A percentile compares a stretch with the other conserved stretches of the same genome.
These are phyloP conservation scores for Papilio machaon DNA, from an alignment of 1,140 invertebrate species.

Conservation along the genomic window DNA sequence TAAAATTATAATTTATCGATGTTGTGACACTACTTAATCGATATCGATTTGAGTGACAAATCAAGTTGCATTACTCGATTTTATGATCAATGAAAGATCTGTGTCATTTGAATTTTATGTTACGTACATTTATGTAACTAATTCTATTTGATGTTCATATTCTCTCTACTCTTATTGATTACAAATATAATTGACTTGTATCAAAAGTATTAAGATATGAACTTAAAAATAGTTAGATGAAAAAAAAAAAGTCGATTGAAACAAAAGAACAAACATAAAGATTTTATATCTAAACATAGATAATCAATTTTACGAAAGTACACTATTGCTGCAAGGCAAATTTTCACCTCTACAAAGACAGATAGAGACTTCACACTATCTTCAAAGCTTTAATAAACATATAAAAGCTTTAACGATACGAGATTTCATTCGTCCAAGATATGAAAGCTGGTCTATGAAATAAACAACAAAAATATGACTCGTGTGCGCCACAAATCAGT, in stretches of 20 bases:
- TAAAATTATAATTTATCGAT: conserved; percentile 38
- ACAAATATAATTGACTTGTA: no score
- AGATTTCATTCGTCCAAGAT: conserved; percentile 26
- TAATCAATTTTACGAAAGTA: background rate
- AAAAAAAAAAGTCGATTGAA: background rate
- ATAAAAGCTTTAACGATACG: conserved; percentile 26
- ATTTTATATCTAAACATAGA: background rate
- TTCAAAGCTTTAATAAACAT: conserved; percentile 13
- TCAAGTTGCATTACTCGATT: conserved; percentile 38
- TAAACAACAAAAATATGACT: conserved; percentile 35
- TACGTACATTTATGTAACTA: background rate
- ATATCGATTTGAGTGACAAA: conserved; percentile 16
- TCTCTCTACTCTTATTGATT: background rate
- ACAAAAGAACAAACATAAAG: background rate
- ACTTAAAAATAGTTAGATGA: no score
- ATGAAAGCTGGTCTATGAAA: conserved; percentile 32
- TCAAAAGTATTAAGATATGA: no score
- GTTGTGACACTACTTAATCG: conserved; percentile 33
- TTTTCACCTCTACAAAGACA: conserved; percentile 1
- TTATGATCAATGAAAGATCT: conserved; percentile 29
- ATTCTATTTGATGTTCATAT: background rate
- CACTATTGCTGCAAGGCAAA: background rate
- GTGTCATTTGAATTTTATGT: conserved; percentile 6
- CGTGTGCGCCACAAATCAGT: conserved; percentile 15
- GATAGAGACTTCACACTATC: conserved; percentile 3